Percentiles rank a stretch among this genome's conserved stretches.
phyloP scores from a whole-genome alignment of 2,888 invertebrate genomes.

The Glaucopsyche alexis region DNA sequence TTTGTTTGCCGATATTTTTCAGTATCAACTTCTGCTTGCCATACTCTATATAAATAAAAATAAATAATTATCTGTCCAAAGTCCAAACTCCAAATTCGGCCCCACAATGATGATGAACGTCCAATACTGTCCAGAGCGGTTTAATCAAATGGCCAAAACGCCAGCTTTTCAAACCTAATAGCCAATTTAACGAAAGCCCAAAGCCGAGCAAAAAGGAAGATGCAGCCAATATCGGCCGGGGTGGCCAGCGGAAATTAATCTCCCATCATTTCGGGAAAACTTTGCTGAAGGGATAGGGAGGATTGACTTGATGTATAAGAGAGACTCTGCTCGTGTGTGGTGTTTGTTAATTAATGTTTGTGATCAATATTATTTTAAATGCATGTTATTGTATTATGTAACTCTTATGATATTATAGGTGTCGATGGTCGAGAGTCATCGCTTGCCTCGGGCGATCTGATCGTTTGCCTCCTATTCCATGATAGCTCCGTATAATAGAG shows the following conservation, averaged over 20 bases:
- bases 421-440: too few relatives aligned
- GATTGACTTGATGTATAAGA: not conserved
- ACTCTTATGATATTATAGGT: too few relatives aligned
- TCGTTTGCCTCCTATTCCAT: too few relatives aligned
- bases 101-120: not conserved
- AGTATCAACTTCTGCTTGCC: too few relatives aligned
- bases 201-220: constrained; percentile 15
- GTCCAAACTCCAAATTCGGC: not conserved
- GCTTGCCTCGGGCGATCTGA: too few relatives aligned
- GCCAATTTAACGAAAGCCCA: constrained; percentile 26
- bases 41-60: too few relatives aligned
- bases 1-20: too few relatives aligned
- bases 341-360: too few relatives aligned
- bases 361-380: too few relatives aligned
- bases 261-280: not conserved
- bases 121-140: not conserved
- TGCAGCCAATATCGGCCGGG: constrained; percentile 16
- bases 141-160: constrained; percentile 16
- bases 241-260: constrained; percentile 20
- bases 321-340: not conserved
- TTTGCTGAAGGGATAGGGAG: not conserved
- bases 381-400: too few relatives aligned
- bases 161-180: constrained; percentile 13
- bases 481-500: too few relatives aligned
- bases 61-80: too few relatives aligned